Evolutionary conservation across 2,888 invertebrate genomes (phyloP).

Genomic region (Erebia aethiops): DNA sequence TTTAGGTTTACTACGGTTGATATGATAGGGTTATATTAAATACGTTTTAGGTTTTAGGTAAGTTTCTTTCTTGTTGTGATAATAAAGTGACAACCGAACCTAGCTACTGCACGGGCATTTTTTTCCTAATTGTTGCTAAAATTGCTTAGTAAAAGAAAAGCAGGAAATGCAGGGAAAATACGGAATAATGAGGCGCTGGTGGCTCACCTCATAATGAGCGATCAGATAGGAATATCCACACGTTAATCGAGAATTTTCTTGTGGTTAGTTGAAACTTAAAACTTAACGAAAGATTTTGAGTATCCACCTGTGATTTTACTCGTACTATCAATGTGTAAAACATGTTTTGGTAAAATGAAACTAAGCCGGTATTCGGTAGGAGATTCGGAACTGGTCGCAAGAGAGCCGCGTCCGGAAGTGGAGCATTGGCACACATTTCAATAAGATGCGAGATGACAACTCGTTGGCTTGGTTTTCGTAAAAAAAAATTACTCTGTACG

Average conservation of each 20-base stretch:
- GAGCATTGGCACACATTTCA: conserved; percentile 57
- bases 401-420: conserved; percentile 58
- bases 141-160: too few species aligned
- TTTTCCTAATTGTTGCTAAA: too few species aligned
- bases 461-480: conserved; percentile 7
- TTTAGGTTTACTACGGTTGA: neutral
- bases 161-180: neutral
- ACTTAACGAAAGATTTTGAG: neutral
- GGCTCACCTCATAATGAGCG: neutral
- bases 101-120: too few species aligned
- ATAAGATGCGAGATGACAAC: conserved; percentile 23
- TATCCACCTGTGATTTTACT: neutral
- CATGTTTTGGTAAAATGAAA: conserved; percentile 16
- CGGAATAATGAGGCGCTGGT: too few species aligned
- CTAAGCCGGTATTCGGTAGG: conserved; percentile 6
- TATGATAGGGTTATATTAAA: neutral
- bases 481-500: neutral
- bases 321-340: neutral
- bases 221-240: neutral
- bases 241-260: neutral
- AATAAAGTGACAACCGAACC: too few species aligned
- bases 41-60: too few species aligned
- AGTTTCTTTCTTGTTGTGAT: too few species aligned
- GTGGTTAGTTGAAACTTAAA: neutral
- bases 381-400: conserved; percentile 58